Conservation (phyloP, 2,113 vertebrate species). For the Anser brachyrhynchus region DNA sequence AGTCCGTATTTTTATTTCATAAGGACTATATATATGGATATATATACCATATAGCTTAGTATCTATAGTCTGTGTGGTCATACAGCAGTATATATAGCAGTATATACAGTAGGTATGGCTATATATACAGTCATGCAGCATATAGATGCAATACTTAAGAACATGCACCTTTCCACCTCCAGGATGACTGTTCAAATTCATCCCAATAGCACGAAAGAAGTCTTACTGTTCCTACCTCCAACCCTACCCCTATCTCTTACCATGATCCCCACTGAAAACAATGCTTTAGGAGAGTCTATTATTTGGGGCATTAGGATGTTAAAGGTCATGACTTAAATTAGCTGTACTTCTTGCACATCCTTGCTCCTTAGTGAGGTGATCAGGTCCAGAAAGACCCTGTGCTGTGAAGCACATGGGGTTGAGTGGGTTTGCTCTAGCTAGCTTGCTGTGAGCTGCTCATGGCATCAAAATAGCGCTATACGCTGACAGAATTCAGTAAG, state of each 20-base stretch:
- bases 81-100: neutral
- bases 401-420: neutral
- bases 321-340: neutral
- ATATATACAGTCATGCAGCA: neutral
- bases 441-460: neutral
- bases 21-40: neutral
- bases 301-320: neutral
- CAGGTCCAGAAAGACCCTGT: neutral
- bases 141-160: neutral
- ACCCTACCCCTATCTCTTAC: neutral
- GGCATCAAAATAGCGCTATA: neutral
- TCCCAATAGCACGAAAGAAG: neutral
- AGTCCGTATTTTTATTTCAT: neutral
- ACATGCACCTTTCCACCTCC: neutral
- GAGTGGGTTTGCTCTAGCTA: neutral
- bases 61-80: neutral
- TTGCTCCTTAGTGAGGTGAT: neutral
- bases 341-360: neutral
- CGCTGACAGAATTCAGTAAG: fast-evolving
- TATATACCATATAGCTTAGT: too few species aligned
- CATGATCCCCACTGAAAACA: neutral
- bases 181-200: neutral
- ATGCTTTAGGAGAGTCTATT: neutral
- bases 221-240: neutral
- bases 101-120: too few species aligned